Base-by-base conservation (phyloP, 92 coral and sea anemone species). In the Meandrina meandrites region DNA sequence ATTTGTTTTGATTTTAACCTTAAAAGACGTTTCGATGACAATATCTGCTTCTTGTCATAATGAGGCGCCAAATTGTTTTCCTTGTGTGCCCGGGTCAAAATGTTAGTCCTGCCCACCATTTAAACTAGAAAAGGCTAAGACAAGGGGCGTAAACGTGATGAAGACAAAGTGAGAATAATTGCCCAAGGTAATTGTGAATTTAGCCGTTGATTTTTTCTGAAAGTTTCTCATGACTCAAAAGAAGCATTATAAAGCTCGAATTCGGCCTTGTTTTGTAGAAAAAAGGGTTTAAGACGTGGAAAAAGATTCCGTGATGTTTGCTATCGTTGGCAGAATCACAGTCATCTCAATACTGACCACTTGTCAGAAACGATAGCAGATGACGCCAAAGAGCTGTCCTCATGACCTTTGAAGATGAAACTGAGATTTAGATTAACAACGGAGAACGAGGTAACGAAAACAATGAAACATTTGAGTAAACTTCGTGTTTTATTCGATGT, bases 351-450 rank as follows among this genome's bases (percentile, higher is more conserved):
- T 85, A 42, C 74, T 66, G 76, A 77, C 88, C 88, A 85, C 88
- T 85, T 85, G 88, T 85, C 88, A 85, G 76, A 85, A 60, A 77
- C 36, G 88, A 85, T 85, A 85, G 88, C 64, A 85, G 54, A 85
- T 77, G 88, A 85, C 88, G 89, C 89, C 89, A 86, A 79, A 86
- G 80, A 71, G 85, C 40, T 86, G 84, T 86, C 85, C 85, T 51
- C 57, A 31, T 86, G 89, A 86, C 89, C 89, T 71, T 70, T 86
- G 32, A 22, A 69, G 89, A 69, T 79, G 85, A 86, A 86, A 80
- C 89, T 71, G 72, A 79, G 79, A 79, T 86, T 86, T 86, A 64
- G 88, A 85, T 85, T 85, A 85, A 76, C 76, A 85, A 50, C 88
- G 74, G 40, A 57, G 75, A 64, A 84, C 75, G 75, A 76, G 82